Conservation (phyloP, 2,888 invertebrate genomes). For the Heteropelma amictum region DNA sequence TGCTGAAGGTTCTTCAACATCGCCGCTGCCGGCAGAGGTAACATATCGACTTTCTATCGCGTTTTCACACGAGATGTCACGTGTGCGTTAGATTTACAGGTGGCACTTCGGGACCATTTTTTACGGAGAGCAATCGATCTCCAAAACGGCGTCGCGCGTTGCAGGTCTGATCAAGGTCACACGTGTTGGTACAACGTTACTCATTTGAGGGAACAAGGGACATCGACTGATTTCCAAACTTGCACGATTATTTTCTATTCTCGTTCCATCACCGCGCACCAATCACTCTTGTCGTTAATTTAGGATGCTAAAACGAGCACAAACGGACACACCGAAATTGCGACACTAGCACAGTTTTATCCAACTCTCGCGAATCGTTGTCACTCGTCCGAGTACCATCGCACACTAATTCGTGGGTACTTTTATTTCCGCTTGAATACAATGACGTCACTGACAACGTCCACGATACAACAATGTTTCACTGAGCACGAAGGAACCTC, state of each 20-base stretch:
- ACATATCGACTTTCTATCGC: constrained; percentile 63
- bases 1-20: constrained; percentile 77
- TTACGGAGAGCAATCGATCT: background rate
- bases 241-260: too few species aligned
- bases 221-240: too few species aligned
- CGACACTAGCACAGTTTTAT: background rate
- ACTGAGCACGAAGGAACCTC: constrained; percentile 17
- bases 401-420: constrained; percentile 5
- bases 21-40: constrained; percentile 74
- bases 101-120: background rate
- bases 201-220: too few species aligned
- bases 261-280: too few species aligned
- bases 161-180: background rate
- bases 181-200: too few species aligned
- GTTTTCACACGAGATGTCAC: background rate
- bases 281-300: too few species aligned
- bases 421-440: background rate
- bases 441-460: background rate
- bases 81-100: background rate
- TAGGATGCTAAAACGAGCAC: too few species aligned
- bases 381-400: constrained; percentile 22
- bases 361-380: background rate
- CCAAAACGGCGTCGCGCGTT: background rate
- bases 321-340: background rate
- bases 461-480: constrained; percentile 13